These are phyloP conservation scores for Nymphalis urticae DNA, from an alignment of 2,888 invertebrate genomes.

Conservation along the genomic window DNA sequence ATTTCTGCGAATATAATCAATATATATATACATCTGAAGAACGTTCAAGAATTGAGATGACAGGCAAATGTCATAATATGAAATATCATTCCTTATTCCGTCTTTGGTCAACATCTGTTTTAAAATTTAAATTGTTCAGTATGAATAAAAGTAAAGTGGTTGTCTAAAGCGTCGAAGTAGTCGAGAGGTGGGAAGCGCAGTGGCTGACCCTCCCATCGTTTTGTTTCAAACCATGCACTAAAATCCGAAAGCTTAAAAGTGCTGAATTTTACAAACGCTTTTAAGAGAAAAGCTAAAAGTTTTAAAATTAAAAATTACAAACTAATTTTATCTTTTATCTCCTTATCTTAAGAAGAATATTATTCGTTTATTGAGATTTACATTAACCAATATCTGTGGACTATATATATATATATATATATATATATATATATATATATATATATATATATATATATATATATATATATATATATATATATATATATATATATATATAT, in stretches of 20 bases:
- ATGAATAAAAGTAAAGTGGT: slow-evolving; percentile 15
- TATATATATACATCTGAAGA: too few species aligned
- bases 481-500: too few species aligned
- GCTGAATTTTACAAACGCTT: slow-evolving; percentile 12
- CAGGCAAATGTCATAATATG: neutral
- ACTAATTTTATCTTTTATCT: neutral
- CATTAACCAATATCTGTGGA: neutral
- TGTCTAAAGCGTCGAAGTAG: slow-evolving; percentile 14
- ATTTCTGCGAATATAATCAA: too few species aligned
- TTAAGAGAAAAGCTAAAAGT: slow-evolving; percentile 9
- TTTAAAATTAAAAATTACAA: neutral
- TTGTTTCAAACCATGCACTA: slow-evolving; percentile 14
- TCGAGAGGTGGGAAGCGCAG: slow-evolving; percentile 13
- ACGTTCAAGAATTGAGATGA: neutral
- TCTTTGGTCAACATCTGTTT: slow-evolving; percentile 3
- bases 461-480: too few species aligned
- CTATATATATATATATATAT: too few species aligned
- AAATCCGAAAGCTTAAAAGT: slow-evolving; percentile 13
- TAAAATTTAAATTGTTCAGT: slow-evolving; percentile 11
- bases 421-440: too few species aligned
- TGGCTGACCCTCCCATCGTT: slow-evolving; percentile 11
- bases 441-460: too few species aligned
- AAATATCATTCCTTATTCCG: slow-evolving; percentile 1
- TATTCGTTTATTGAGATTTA: neutral
- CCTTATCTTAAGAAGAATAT: neutral